A percentile compares a stretch with the other conserved stretches of the same genome.
Evolutionary conservation across 2,797 vertebrate genomes (phyloP).

Genomic region (Chelon auratus): DNA sequence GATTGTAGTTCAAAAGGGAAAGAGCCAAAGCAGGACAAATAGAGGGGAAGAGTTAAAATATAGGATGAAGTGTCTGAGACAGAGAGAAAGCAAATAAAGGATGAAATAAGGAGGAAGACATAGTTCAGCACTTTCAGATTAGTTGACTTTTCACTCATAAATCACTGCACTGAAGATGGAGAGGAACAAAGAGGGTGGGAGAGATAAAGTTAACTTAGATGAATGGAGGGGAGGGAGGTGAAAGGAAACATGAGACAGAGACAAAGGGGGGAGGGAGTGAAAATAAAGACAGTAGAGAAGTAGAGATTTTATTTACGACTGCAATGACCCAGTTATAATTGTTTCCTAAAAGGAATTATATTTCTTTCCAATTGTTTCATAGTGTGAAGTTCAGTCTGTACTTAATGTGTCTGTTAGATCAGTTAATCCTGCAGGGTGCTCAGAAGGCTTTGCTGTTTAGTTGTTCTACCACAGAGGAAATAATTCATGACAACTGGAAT

Average conservation of each 20-base stretch:
- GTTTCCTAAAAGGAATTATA: not conserved
- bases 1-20: not conserved
- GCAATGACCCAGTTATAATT: not conserved
- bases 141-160: constrained; percentile 35
- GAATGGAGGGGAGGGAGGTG: constrained; percentile 21
- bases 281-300: not conserved
- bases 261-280: not conserved
- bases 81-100: not conserved
- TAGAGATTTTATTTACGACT: not conserved
- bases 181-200: constrained; percentile 24
- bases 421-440: too few relatives aligned
- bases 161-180: constrained; percentile 27
- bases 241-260: constrained; percentile 31
- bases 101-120: constrained; percentile 48
- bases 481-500: too few relatives aligned
- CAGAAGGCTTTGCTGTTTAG: not conserved
- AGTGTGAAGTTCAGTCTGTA: too few relatives aligned
- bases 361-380: too few relatives aligned
- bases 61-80: not conserved
- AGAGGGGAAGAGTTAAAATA: not conserved
- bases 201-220: constrained; percentile 27
- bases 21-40: not conserved
- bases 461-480: too few relatives aligned
- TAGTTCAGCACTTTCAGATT: constrained; percentile 48
- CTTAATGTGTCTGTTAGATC: too few relatives aligned